Evolutionary conservation across 2,113 vertebrate genomes (phyloP).

Genomic region (Morone saxatilis): DNA sequence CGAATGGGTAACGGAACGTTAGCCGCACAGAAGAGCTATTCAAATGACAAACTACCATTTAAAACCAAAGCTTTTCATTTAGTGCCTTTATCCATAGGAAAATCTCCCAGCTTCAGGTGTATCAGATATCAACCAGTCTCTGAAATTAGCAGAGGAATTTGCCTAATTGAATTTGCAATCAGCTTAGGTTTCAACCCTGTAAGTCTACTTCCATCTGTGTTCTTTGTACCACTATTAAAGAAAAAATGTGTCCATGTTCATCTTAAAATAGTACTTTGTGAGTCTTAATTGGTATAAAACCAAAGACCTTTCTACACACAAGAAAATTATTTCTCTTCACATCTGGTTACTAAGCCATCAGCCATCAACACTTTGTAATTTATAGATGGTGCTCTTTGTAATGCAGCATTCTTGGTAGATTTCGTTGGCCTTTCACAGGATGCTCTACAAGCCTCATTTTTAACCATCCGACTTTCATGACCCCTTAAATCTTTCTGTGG

Average conservation of each 20-base stretch:
- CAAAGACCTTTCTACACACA: not conserved
- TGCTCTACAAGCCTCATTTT: slow-evolving; percentile 54
- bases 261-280: slow-evolving; percentile 19
- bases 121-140: slow-evolving; percentile 73
- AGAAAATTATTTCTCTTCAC: not conserved
- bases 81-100: slow-evolving; percentile 64
- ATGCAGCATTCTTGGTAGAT: slow-evolving; percentile 38
- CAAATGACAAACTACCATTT: slow-evolving; percentile 28
- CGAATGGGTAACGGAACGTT: too few species aligned
- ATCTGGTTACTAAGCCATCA: slow-evolving; percentile 26
- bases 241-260: slow-evolving; percentile 9
- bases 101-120: slow-evolving; percentile 69
- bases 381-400: slow-evolving; percentile 32
- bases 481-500: slow-evolving; percentile 82
- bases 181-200: slow-evolving; percentile 66
- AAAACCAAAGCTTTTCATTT: slow-evolving; percentile 59
- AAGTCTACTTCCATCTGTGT: slow-evolving; percentile 64
- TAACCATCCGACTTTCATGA: slow-evolving; percentile 78
- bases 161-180: slow-evolving; percentile 83
- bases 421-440: slow-evolving; percentile 47
- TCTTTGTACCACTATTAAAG: slow-evolving; percentile 16
- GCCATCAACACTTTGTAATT: slow-evolving; percentile 10
- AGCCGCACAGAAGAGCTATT: slow-evolving; percentile 29
- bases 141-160: slow-evolving; percentile 68
- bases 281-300: slow-evolving; percentile 5